phyloP scores from a whole-genome alignment of 2,888 invertebrate genomes.

The Melikaiella ostensackeni region DNA sequence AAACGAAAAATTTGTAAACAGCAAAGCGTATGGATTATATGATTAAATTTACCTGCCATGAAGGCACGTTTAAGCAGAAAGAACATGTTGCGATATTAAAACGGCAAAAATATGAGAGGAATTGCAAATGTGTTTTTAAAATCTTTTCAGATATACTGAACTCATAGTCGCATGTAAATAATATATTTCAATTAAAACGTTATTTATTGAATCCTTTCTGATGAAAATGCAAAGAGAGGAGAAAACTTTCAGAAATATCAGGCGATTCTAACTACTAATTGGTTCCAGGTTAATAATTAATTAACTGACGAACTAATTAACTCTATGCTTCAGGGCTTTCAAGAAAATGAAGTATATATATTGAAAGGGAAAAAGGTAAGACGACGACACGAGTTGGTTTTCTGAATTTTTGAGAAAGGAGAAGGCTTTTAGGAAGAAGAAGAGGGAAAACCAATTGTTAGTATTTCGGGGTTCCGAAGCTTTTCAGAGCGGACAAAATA shows the following conservation, averaged over 20 bases:
- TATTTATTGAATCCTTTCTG: neutral
- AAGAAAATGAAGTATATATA: neutral
- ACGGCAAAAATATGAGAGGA: conserved; percentile 22
- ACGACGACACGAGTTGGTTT: neutral
- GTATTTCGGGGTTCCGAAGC: neutral
- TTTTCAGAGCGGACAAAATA: neutral
- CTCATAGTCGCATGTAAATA: neutral
- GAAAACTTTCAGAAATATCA: neutral
- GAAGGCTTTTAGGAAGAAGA: neutral
- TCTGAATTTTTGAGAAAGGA: neutral
- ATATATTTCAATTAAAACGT: neutral
- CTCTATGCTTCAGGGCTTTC: neutral
- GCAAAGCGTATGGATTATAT: conserved; percentile 27
- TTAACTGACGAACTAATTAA: neutral
- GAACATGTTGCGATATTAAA: conserved; percentile 28
- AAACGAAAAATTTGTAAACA: conserved; percentile 33
- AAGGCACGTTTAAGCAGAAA: conserved; percentile 29
- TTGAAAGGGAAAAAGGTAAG: neutral
- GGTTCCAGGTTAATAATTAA: neutral
- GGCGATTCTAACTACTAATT: neutral
- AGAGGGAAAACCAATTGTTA: neutral
- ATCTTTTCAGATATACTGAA: neutral
- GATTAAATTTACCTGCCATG: conserved; percentile 34
- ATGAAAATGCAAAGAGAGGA: neutral
- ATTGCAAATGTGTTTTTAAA: conserved; percentile 15